These are phyloP conservation scores for Ooceraea biroi DNA, from an alignment of 1,140 invertebrate species.

Conservation along the genomic window DNA sequence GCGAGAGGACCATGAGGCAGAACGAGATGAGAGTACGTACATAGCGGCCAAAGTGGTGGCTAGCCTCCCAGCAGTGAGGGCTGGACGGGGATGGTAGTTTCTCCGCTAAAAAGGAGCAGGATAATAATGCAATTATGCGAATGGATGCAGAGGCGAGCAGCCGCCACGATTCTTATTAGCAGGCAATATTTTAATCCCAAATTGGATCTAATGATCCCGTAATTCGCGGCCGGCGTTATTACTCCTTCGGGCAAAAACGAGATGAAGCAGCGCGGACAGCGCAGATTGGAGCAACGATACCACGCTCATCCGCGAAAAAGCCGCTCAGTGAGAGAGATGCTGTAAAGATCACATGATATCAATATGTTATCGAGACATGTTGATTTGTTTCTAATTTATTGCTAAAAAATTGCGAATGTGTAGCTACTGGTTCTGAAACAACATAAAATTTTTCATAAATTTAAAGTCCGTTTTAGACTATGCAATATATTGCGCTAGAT, in stretches of 20 bases:
- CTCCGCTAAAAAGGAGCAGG: conserved; percentile 62
- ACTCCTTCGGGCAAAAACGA: conserved; percentile 7
- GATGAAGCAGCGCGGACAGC: conserved; percentile 42
- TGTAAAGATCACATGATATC: conserved; percentile 31
- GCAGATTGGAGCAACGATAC: conserved; percentile 40
- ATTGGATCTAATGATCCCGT: conserved; percentile 80
- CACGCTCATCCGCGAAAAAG: conserved; percentile 23
- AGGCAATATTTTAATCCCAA: conserved; percentile 85
- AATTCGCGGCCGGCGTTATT: conserved; percentile 64
- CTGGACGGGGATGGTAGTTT: conserved; percentile 60
- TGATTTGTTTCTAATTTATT: too few relatives aligned
- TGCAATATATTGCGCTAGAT: too few relatives aligned
- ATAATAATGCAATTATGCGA: conserved; percentile 80
- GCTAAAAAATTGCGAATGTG: too few relatives aligned
- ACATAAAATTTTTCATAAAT: too few relatives aligned
- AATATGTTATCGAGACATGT: too few relatives aligned
- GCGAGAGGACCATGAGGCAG: neutral
- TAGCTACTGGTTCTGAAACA: too few relatives aligned
- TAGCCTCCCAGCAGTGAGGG: conserved; percentile 23
- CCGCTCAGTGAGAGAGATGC: neutral
- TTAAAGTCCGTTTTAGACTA: too few relatives aligned
- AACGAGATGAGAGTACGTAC: neutral
- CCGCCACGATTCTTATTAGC: conserved; percentile 81
- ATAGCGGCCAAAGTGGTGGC: conserved; percentile 22
- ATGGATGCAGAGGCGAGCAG: conserved; percentile 28